These are phyloP conservation scores for Pectinophora gossypiella DNA, from an alignment of 1,140 invertebrate genomes.

Conservation along the genomic window DNA sequence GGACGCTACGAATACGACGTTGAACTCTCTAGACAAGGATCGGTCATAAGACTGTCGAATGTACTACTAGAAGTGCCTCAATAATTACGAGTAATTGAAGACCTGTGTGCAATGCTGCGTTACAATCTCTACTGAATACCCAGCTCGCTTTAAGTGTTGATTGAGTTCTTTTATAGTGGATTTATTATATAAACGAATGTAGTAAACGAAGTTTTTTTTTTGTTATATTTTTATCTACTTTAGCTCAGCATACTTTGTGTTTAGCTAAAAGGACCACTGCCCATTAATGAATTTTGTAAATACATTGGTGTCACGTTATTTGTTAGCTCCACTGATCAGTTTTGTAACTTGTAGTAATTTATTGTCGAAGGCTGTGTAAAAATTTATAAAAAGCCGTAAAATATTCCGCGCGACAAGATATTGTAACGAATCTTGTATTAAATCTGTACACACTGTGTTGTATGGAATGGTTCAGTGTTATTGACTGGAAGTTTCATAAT, in stretches of 20 bases:
- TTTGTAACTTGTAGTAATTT: slow-evolving; percentile 71
- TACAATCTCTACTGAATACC: no score
- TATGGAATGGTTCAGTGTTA: slow-evolving; percentile 72
- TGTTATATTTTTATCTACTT: background rate
- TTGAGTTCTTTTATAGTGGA: background rate
- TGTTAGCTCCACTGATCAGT: slow-evolving; percentile 67
- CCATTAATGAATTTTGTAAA: slow-evolving; percentile 54
- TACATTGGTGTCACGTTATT: slow-evolving; percentile 58
- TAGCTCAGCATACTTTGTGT: background rate
- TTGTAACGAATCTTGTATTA: slow-evolving; percentile 56
- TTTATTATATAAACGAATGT: background rate
- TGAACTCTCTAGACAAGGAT: no score
- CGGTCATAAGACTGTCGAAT: no score
- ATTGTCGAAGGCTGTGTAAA: slow-evolving; percentile 71
- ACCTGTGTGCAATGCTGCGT: no score
- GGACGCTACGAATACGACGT: no score
- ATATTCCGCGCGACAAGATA: slow-evolving; percentile 52
- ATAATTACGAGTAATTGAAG: no score
- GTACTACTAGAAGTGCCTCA: no score
- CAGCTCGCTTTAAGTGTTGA: background rate
- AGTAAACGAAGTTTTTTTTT: background rate
- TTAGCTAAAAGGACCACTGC: slow-evolving; percentile 43
- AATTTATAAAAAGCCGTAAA: slow-evolving; percentile 55
- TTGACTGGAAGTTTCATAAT: slow-evolving; percentile 73
- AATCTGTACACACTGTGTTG: slow-evolving; percentile 60